Evolutionary conservation across 2,888 invertebrate genomes (phyloP), one percentile per base, ranked within the genome.

Genomic region (Dolichomitus sp.): DNA sequence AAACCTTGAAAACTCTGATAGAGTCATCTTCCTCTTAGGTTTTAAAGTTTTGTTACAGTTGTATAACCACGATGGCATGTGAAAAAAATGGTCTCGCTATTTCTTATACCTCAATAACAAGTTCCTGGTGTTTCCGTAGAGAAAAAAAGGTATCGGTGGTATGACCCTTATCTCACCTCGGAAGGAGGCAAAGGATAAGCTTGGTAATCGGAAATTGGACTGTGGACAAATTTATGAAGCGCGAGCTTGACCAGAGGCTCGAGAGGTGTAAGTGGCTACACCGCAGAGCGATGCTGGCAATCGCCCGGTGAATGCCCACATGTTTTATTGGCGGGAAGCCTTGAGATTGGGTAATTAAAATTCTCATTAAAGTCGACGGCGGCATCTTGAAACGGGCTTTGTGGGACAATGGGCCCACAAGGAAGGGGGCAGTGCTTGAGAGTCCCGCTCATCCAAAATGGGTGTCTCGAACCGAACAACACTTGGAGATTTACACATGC

Each of bases 331-430:
- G 76, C 75, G 33, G 11, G 57, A 54, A 33, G 72, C 33, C 63
- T 77, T 63, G 37, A 68, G 85, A 89, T 90, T 87, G 88, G 87
- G 83, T 90, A 89, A 90, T 90, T 88, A 88, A 90, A 89, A 88
- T 90, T 90, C 88, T 89, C 89, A 89, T 76, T 76, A 81, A 72
- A 85, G 83, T 80, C 80, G 74, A 85, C 83, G 89, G 86, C 77
- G 83, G 88, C 87, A 87, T 88, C 86, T 86, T 89, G 84, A 89
- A 89, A 89, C 90, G 86, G 78, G 61, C 68, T 6, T 23, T 65
- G 75, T 61, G 83, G 79, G 86, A 89, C 89, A 89, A 89, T 90
- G 86, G 82, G 19, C 82, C n/a, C 30, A 6, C 72, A 54, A 42
- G 75, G 77, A 88, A 85, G 79, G 84, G 83, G 83, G 84, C 75